These are phyloP conservation scores for Cisticola juncidis DNA, from an alignment of 2,113 vertebrate species.

Conservation along the genomic window DNA sequence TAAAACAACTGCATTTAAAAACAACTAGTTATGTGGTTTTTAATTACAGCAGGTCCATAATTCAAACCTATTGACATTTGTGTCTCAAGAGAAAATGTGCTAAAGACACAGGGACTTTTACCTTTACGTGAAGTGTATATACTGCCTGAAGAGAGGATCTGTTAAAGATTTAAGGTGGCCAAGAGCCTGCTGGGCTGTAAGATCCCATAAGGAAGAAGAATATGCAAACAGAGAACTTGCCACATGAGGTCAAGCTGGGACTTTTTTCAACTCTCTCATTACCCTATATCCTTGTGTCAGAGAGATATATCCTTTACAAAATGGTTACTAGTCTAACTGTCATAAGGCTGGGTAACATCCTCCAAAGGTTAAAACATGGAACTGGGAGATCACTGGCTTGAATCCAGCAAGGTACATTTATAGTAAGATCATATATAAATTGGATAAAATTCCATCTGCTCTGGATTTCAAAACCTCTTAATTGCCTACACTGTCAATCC, in stretches of 20 bases:
- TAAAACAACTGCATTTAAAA: conserved; percentile 77
- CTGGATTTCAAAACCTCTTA: conserved; percentile 34
- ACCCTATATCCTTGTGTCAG: not conserved
- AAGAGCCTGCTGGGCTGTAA: not conserved
- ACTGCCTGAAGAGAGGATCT: not conserved
- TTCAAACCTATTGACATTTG: conserved; percentile 64
- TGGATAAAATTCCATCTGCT: not conserved
- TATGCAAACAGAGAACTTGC: not conserved
- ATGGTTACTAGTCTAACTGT: not conserved
- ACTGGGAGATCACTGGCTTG: not conserved
- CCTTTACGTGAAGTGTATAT: not conserved
- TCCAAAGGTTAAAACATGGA: not conserved
- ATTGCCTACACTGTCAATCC: not conserved
- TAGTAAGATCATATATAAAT: not conserved
- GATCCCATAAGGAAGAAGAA: not conserved
- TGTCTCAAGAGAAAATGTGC: conserved; percentile 33
- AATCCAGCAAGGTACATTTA: not conserved
- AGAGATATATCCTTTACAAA: not conserved
- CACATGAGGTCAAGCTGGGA: not conserved
- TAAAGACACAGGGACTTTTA: not conserved
- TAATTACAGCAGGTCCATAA: conserved; percentile 72
- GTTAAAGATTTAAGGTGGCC: not conserved
- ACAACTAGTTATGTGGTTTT: conserved; percentile 70
- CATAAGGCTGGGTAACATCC: not conserved
- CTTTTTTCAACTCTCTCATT: not conserved